Conservation (phyloP, 2,113 vertebrate species). For the Callaeas wilsoni region DNA sequence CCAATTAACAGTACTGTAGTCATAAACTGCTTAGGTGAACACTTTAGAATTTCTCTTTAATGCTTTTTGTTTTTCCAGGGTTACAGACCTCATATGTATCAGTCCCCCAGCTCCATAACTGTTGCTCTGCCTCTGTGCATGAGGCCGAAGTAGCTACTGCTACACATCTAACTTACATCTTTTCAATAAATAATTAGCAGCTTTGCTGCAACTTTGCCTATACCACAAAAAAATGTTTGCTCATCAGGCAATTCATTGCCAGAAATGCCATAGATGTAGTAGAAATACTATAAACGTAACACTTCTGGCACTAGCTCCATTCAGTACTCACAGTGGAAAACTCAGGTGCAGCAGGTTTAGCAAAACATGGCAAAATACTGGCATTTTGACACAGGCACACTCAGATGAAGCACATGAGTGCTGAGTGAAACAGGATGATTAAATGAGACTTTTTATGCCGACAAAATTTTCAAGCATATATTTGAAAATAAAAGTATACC, state of each 20-base stretch:
- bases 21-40: neutral
- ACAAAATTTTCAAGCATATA: neutral
- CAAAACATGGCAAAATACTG: neutral
- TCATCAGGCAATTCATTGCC: neutral
- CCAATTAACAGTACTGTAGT: neutral
- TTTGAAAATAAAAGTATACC: neutral
- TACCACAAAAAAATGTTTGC: neutral
- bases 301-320: neutral
- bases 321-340: neutral
- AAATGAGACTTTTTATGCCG: neutral
- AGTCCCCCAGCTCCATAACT: neutral
- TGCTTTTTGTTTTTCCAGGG: neutral
- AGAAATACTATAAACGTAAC: neutral
- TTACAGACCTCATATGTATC: neutral
- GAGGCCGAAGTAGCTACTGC: neutral
- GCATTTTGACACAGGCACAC: neutral
- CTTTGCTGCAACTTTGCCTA: neutral
- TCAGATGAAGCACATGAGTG: neutral
- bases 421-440: neutral
- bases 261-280: neutral
- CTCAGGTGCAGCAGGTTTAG: neutral
- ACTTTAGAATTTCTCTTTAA: neutral
- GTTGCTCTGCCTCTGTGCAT: neutral
- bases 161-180: neutral
- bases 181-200: neutral